These are phyloP conservation scores for Echiichthys vipera DNA, from an alignment of 2,797 vertebrate genomes.

Conservation along the genomic window DNA sequence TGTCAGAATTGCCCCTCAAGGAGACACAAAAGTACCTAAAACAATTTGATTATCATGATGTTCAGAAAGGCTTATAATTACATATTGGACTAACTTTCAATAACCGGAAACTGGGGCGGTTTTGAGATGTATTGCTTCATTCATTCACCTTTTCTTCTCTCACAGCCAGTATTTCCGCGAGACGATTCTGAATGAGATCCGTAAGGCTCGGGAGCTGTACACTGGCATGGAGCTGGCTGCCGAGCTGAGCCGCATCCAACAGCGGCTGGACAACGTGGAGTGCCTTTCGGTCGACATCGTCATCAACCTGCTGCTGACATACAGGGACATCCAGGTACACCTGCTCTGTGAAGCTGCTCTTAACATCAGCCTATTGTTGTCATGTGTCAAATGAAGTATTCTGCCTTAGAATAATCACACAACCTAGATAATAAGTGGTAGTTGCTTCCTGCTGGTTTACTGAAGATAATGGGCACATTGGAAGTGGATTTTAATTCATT, in stretches of 20 bases:
- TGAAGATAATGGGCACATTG: neutral
- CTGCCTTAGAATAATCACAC: neutral
- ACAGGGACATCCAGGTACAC: constrained; percentile 97
- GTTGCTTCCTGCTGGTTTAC: neutral
- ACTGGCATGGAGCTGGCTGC: constrained; percentile 91
- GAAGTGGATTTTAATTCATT: neutral
- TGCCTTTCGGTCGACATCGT: constrained; percentile 96
- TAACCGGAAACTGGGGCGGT: neutral
- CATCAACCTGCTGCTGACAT: constrained; percentile 96
- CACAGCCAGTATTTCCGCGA: constrained; percentile 95
- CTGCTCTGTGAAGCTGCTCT: neutral
- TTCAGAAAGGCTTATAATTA: neutral
- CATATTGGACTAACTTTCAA: neutral
- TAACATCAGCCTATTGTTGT: neutral
- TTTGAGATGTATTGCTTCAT: neutral
- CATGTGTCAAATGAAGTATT: neutral
- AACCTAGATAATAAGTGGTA: neutral
- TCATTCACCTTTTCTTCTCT: neutral
- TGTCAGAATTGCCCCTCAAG: neutral
- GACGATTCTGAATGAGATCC: constrained; percentile 95
- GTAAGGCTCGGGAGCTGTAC: constrained; percentile 93
- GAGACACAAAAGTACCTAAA: neutral
- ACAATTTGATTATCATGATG: neutral
- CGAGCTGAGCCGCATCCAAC: constrained; percentile 93
- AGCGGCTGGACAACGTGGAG: constrained; percentile 96